phyloP scores from a whole-genome alignment of 64 coral and sea anemone species.

The Montipora capricornis region DNA sequence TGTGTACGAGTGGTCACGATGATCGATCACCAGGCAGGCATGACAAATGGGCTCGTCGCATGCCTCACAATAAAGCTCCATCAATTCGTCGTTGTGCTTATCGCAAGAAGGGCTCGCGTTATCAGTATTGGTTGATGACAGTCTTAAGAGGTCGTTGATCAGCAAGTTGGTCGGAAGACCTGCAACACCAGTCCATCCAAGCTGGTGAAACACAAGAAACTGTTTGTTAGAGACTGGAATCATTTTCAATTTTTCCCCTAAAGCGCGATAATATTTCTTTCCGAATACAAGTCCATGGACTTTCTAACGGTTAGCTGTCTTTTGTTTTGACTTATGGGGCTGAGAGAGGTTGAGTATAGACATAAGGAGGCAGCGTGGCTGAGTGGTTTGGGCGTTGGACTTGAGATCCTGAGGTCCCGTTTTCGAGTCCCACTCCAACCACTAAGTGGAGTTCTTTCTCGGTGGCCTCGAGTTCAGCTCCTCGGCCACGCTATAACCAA shows the following conservation, averaged over 20 bases:
- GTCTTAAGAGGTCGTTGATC: neutral
- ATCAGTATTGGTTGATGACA: neutral
- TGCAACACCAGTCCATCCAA: neutral
- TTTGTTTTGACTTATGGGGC: too few relatives aligned
- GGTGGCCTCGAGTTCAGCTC: too few relatives aligned
- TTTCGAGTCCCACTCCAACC: too few relatives aligned
- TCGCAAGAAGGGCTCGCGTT: neutral
- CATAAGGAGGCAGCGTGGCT: too few relatives aligned
- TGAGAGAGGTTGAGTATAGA: too few relatives aligned
- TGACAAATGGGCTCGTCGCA: constrained; percentile 3
- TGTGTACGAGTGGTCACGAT: neutral
- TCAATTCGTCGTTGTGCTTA: neutral
- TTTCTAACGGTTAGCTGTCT: too few relatives aligned
- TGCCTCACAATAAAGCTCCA: neutral
- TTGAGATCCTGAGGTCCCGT: too few relatives aligned
- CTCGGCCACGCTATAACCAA: too few relatives aligned
- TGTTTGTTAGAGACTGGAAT: neutral
- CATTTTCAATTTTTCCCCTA: neutral
- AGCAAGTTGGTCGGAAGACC: neutral
- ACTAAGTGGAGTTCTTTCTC: too few relatives aligned
- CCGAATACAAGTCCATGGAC: too few relatives aligned
- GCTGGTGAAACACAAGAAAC: neutral
- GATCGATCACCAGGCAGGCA: constrained; percentile 9
- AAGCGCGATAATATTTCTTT: too few relatives aligned
- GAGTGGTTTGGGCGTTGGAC: too few relatives aligned